Base-by-base conservation (phyloP, 2,797 vertebrate genomes). In the Malurus leucopterus region DNA sequence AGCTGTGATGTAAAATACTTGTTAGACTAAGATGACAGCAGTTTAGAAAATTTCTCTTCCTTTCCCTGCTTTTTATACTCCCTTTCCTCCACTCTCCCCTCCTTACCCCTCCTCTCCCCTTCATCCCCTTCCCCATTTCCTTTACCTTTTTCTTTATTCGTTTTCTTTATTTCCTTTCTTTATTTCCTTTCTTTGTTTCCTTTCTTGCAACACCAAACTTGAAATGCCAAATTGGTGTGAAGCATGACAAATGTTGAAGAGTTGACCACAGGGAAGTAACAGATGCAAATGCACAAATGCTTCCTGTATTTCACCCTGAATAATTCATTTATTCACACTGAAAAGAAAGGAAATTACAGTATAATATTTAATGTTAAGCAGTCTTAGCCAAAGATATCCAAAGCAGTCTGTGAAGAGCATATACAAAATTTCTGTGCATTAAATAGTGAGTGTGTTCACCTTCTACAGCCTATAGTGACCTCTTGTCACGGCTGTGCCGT, bases 1-100 rank as follows among this genome's bases (percentile, higher is more conserved):
- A 80, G n/a, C 75, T 87, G 62, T 84, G 20, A 40, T 72, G 27
- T 62, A 84, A 87, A 94, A 84, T 65, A 40, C 12, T 46, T 7
- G 1, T 67, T 83, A 68, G 57, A 43, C 61, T 51, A 51, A 65
- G 32, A 55, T 43, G 59, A 55, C 8, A 59, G 18, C 34, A 34
- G 12, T 27, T 81, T 38, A 63, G 44, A 75, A 47, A 4, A 2
- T 67, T 84, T 47, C 24, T 44, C 76, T 73, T 38, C 6, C 20
- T 75, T 78, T 57, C 3, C 36, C 5, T 34, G 11, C 5, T 40
- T 72, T 62, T 43, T 13, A 46, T 51, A 10, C 12, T 38, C 7
- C 3, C 13, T 24, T 6, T 29, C 30, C 5, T 24, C 9, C 6
- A 43, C 11, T 2, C 6, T 40, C 34, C 49, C 9, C 6, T 44